These are phyloP conservation scores for Hyla sarda DNA, from an alignment of 2,113 vertebrate species.

Conservation along the genomic window DNA sequence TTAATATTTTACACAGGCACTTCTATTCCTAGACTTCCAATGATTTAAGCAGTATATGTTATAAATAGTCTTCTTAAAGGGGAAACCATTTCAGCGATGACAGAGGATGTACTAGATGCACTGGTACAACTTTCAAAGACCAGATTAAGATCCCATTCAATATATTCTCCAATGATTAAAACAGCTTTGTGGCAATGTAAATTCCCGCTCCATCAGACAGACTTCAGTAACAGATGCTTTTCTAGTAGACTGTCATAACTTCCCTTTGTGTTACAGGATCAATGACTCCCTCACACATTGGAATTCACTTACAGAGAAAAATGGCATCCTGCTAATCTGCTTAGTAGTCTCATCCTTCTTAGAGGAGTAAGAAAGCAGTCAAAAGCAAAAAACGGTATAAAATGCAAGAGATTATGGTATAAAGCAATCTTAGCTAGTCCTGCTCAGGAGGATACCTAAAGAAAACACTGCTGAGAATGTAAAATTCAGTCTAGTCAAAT, in stretches of 20 bases:
- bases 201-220: constrained; percentile 26
- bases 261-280: constrained; percentile 39
- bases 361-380: constrained; percentile 14
- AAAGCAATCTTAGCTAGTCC: background rate
- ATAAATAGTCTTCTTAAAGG: constrained; percentile 6
- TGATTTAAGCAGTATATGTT: background rate
- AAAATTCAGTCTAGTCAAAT: background rate
- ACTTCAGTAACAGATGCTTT: constrained; percentile 18
- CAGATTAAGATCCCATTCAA: constrained; percentile 8
- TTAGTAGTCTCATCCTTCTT: background rate
- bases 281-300: constrained; percentile 31
- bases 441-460: background rate
- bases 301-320: constrained; percentile 41
- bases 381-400: background rate
- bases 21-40: background rate
- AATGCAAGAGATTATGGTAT: background rate
- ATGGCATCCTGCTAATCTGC: constrained; percentile 42
- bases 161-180: constrained; percentile 29
- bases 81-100: background rate
- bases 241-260: constrained; percentile 30
- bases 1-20: background rate
- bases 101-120: background rate
- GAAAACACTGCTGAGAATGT: background rate
- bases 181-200: constrained; percentile 21
- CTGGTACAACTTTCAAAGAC: background rate